Evolutionary conservation across 2,888 invertebrate species (phyloP), one percentile per base, ranked within the genome.

Genomic region (Acrocera orbiculus): DNA sequence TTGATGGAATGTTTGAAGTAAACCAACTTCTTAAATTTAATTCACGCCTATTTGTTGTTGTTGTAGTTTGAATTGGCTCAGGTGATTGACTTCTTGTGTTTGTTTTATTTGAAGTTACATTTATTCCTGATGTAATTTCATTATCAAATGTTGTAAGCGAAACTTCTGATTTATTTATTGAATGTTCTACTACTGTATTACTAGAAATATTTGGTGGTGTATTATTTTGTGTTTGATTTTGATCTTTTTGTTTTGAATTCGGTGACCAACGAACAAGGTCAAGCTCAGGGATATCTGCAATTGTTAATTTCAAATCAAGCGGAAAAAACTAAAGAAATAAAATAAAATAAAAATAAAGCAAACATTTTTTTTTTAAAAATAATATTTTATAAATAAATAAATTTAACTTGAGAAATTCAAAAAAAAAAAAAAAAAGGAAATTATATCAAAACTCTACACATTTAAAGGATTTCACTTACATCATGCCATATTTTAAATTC

Each of bases 1-100:
- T 41, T 15, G 42, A 42, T 40, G 49, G 44, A 43, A 47, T 50
- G 40, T 40, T 48, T 35, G 48, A 46, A 32, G 46, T 48, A 42
- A 54, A 53, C 54, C 53, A 54, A 44, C 44, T 53, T 24, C 48
- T 47, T 25, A 54, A 46, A 44, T 52, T 52, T 35, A 50, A 47
- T 36, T 44, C 44, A 28, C 39, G 28, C 44, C 48, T 49, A 15
- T 47, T 46, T 13, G 48, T 40, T 30, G 43, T 44, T 27, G 35
- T 32, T 33, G 39, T 34, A 26, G 35, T 34, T 20, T 28, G 16
- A 13, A 28, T 37, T 24, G 46, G 43, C 35, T 42, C 43, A 16
- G 45, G 44, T 31, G 46, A 46, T 35, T 38, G 34, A 16, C 43
- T 44, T 23, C 44, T 39, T 20, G 29, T 26, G 26, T 19, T 35